Evolutionary conservation across 1,140 invertebrate genomes (phyloP).

Genomic region (Cotesia vestalis): DNA sequence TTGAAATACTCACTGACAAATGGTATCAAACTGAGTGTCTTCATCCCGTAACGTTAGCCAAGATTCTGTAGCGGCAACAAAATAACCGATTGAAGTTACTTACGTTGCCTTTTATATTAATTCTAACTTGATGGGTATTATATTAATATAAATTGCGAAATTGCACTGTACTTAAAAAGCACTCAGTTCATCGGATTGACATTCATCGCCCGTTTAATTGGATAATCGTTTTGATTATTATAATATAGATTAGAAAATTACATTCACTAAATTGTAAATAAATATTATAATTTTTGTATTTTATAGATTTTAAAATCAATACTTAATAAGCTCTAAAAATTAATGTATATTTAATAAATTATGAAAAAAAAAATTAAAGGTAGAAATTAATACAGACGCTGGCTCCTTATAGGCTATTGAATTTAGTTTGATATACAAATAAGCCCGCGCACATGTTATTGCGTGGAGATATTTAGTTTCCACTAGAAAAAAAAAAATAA

Average conservation of each 20-base stretch:
- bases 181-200: constrained; percentile 6
- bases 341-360: too few species aligned
- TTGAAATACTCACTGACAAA: constrained; percentile 25
- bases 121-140: background rate
- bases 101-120: constrained; percentile 21
- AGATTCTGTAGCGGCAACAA: background rate
- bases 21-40: constrained; percentile 25
- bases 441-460: too few species aligned
- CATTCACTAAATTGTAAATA: constrained; percentile 4
- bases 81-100: constrained; percentile 2
- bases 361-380: too few species aligned
- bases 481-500: too few species aligned
- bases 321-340: background rate
- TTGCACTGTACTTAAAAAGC: constrained; percentile 15
- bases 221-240: background rate
- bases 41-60: constrained; percentile 13
- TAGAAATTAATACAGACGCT: too few species aligned
- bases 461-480: too few species aligned
- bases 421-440: too few species aligned
- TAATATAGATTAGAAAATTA: constrained; percentile 13
- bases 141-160: constrained; percentile 25
- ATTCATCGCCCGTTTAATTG: constrained; percentile 7
- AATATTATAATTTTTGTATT: background rate
- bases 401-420: too few species aligned
- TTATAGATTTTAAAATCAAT: background rate